Evolutionary conservation across 2,888 invertebrate species (phyloP).

Genomic region (Cataglyphis albicans): DNA sequence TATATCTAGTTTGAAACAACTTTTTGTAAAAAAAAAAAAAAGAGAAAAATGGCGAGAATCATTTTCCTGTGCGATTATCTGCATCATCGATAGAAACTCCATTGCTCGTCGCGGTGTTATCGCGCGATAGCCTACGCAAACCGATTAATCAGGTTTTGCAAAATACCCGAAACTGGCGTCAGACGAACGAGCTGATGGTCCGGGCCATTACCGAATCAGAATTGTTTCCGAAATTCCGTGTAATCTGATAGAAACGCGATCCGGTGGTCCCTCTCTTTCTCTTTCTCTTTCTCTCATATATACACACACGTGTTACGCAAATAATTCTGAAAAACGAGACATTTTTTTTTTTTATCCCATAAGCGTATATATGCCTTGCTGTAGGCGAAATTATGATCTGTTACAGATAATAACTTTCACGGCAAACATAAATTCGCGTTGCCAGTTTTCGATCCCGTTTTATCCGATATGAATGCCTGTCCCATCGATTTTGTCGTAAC

Average conservation of each 20-base stretch:
- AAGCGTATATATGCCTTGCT: conserved; percentile 32
- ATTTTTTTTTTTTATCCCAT: conserved; percentile 26
- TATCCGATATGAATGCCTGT: conserved; percentile 42
- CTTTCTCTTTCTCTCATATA: background rate
- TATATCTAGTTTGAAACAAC: background rate
- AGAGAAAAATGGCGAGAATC: conserved; percentile 31
- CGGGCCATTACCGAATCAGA: conserved; percentile 54
- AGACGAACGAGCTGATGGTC: conserved; percentile 24
- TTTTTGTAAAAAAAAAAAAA: background rate
- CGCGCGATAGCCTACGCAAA: conserved; percentile 51
- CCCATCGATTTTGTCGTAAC: conserved; percentile 34
- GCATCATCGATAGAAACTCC: conserved; percentile 44
- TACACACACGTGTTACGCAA: conserved; percentile 18
- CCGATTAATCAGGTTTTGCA: conserved; percentile 57
- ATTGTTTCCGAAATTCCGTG: conserved; percentile 53
- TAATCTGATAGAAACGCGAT: conserved; percentile 57
- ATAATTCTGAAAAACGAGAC: conserved; percentile 43
- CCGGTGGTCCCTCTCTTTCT: conserved; percentile 1
- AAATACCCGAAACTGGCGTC: conserved; percentile 47
- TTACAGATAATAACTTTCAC: conserved; percentile 53
- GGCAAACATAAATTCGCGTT: conserved; percentile 42
- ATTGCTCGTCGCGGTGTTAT: conserved; percentile 53
- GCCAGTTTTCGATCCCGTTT: conserved; percentile 52
- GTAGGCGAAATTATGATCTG: conserved; percentile 51
- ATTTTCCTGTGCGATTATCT: conserved; percentile 44